Evolutionary conservation across 2,888 invertebrate genomes (phyloP).

Genomic region (Sycophila texana): DNA sequence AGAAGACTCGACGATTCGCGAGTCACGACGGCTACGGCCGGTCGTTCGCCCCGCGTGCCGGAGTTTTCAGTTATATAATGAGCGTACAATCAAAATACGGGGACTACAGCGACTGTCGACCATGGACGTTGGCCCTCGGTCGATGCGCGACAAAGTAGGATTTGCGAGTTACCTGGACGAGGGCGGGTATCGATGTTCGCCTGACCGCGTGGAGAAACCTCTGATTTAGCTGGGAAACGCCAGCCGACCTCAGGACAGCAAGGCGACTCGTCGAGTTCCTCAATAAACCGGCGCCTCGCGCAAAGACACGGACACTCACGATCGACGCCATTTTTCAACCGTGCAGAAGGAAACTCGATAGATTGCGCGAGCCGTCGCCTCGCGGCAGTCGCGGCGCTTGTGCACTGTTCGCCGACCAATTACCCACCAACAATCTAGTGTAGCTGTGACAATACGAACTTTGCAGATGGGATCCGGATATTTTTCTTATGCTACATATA

Average conservation of each 20-base stretch:
- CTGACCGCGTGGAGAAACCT: slow-evolving; percentile 62
- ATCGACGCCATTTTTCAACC: slow-evolving; percentile 71
- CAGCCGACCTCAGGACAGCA: slow-evolving; percentile 52
- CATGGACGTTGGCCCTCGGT: neutral
- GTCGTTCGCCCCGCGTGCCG: neutral
- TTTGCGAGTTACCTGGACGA: slow-evolving; percentile 64
- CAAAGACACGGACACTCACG: slow-evolving; percentile 66
- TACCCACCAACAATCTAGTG: too few relatives aligned
- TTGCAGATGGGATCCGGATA: too few relatives aligned
- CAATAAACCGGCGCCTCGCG: slow-evolving; percentile 66
- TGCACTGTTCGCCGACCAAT: too few relatives aligned
- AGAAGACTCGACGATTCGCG: neutral
- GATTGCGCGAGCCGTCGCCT: slow-evolving; percentile 27
- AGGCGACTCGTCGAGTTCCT: slow-evolving; percentile 62
- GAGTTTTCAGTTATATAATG: slow-evolving; percentile 65
- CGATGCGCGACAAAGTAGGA: neutral
- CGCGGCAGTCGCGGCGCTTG: too few relatives aligned
- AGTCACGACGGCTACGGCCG: neutral
- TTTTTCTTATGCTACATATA: too few relatives aligned
- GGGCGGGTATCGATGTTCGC: slow-evolving; percentile 52
- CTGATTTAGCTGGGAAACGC: slow-evolving; percentile 56
- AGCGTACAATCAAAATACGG: slow-evolving; percentile 33
- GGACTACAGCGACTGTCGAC: neutral
- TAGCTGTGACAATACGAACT: too few relatives aligned
- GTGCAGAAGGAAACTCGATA: slow-evolving; percentile 35